Percentiles rank a stretch among this genome's conserved stretches.
Evolutionary conservation across 2,797 vertebrate species (phyloP).

Genomic region (Micropoecilia bifurca): DNA sequence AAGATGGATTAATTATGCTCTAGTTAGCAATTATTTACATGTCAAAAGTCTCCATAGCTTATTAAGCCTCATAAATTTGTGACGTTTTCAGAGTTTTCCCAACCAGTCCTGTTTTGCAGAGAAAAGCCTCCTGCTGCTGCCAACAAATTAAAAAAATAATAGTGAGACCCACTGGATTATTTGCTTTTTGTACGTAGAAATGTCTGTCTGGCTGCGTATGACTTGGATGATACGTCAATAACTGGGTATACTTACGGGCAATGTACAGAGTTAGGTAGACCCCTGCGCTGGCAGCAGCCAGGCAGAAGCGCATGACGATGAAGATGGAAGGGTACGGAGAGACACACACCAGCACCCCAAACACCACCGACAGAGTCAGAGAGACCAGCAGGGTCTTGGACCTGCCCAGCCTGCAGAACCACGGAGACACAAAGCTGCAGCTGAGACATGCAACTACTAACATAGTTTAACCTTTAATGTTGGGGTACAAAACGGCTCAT

Average conservation of each 20-base stretch:
- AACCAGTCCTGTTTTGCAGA: too few species aligned
- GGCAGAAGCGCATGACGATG: slow-evolving; percentile 88
- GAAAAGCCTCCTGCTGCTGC: slow-evolving; percentile 2
- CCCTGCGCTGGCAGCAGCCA: slow-evolving; percentile 86
- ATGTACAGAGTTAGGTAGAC: slow-evolving; percentile 88
- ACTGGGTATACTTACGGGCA: slow-evolving; percentile 81
- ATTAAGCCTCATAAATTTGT: not conserved
- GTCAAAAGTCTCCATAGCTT: not conserved
- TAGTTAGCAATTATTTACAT: not conserved
- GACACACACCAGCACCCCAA: slow-evolving; percentile 88
- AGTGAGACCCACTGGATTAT: not conserved
- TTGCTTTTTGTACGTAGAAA: not conserved
- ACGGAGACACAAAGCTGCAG: not conserved
- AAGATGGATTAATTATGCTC: not conserved
- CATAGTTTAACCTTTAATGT: too few species aligned
- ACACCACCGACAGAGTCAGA: slow-evolving; percentile 86
- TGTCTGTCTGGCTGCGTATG: not conserved
- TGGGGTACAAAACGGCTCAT: not conserved
- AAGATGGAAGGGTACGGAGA: slow-evolving; percentile 87
- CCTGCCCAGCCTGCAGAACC: slow-evolving; percentile 82
- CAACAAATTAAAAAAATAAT: not conserved
- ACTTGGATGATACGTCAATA: not conserved
- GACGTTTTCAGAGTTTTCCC: not conserved
- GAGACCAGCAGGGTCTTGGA: slow-evolving; percentile 85
- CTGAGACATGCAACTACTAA: not conserved